Percentiles rank a stretch among this genome's conserved stretches.
Evolutionary conservation across 92 coral and sea anemone species (phyloP).

Genomic region (Desmophyllum pertusum): DNA sequence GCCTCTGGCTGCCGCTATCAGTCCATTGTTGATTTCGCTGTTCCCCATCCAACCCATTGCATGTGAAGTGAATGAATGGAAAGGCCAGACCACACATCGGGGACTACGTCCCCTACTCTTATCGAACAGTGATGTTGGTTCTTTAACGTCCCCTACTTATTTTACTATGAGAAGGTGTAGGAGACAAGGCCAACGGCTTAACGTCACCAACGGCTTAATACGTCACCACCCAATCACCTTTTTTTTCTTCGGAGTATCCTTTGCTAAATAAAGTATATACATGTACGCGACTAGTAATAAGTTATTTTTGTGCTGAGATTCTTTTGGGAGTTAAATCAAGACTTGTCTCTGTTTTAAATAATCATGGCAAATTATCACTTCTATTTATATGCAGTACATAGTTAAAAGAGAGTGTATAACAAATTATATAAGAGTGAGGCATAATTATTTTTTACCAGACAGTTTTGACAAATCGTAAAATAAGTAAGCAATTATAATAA

Average conservation of each 20-base stretch:
- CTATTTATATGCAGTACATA: not conserved
- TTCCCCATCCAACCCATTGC: too few species aligned
- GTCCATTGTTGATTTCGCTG: too few species aligned
- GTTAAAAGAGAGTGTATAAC: slow-evolving; percentile 30
- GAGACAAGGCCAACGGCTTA: too few species aligned
- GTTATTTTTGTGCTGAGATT: slow-evolving; percentile 22
- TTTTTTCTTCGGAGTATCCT: slow-evolving; percentile 40
- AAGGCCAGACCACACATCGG: too few species aligned
- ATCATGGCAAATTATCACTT: slow-evolving; percentile 1
- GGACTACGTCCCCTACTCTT: too few species aligned
- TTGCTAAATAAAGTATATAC: slow-evolving; percentile 13
- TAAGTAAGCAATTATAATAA: slow-evolving; percentile 18
- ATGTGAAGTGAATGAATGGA: too few species aligned
- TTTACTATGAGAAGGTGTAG: too few species aligned
- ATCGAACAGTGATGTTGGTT: slow-evolving; percentile 37
- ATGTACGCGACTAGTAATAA: slow-evolving; percentile 8
- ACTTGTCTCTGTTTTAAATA: slow-evolving; percentile 33
- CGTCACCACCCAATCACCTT: too few species aligned
- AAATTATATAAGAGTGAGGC: slow-evolving; percentile 13
- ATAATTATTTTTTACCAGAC: slow-evolving; percentile 22
- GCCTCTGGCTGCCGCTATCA: too few species aligned
- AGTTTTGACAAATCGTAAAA: slow-evolving; percentile 18
- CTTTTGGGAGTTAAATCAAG: slow-evolving; percentile 27
- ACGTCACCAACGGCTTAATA: too few species aligned
- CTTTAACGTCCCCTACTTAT: too few species aligned